These are phyloP conservation scores for Adelognathus sp. DNA, from an alignment of 2,888 invertebrate genomes.

Conservation along the genomic window DNA sequence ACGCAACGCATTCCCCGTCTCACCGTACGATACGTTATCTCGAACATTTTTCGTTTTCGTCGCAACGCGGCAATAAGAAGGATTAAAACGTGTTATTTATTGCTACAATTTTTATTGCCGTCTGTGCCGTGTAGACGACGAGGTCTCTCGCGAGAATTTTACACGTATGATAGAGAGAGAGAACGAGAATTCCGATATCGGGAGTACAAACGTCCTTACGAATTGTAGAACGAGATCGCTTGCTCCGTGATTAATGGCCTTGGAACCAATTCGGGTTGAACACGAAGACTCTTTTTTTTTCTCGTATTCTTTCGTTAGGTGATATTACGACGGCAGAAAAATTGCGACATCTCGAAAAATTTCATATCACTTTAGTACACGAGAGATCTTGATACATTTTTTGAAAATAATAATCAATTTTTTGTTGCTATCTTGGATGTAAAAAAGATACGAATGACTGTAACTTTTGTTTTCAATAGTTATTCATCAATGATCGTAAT, in stretches of 20 bases:
- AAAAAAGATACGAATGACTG: no score
- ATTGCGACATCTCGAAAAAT: not conserved
- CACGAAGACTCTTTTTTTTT: not conserved
- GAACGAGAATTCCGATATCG: slow-evolving; percentile 1
- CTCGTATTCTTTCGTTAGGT: no score
- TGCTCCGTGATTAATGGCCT: not conserved
- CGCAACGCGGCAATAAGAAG: not conserved
- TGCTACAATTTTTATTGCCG: slow-evolving; percentile 17
- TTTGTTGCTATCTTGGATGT: no score
- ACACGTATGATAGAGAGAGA: no score
- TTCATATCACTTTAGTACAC: not conserved
- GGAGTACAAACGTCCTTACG: not conserved
- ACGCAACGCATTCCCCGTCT: not conserved
- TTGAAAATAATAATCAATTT: no score
- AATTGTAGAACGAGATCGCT: not conserved
- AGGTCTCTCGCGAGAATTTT: not conserved
- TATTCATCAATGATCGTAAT: not conserved
- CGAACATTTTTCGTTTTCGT: not conserved
- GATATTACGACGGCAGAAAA: not conserved
- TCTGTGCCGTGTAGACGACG: slow-evolving; percentile 4
- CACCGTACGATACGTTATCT: slow-evolving; percentile 40
- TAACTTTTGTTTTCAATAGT: no score
- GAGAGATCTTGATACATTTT: not conserved
- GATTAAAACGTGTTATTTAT: slow-evolving; percentile 35
- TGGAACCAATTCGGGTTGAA: slow-evolving; percentile 1